phyloP scores from a whole-genome alignment of 2,797 vertebrate species.

The Ciconia nigra region DNA sequence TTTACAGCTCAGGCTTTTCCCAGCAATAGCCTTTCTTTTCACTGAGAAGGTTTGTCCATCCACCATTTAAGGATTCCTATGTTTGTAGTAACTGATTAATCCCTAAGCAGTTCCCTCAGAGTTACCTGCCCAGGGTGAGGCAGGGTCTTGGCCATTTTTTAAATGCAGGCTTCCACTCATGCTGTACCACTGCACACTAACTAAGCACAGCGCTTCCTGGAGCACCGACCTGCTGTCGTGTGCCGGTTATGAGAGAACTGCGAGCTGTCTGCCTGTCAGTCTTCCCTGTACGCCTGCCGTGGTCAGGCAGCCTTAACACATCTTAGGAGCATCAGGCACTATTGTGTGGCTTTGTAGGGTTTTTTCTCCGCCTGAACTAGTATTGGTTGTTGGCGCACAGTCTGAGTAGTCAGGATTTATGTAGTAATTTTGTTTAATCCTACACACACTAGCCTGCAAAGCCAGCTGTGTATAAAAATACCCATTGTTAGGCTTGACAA shows the following conservation, averaged over 20 bases:
- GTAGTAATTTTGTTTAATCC: not conserved
- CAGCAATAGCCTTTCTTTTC: not conserved
- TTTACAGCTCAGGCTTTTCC: not conserved
- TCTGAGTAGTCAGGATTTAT: not conserved
- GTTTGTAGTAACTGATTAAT: no score
- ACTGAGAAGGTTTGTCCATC: not conserved
- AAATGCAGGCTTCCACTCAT: rapidly evolving
- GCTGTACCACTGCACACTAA: rapidly evolving
- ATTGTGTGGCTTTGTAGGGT: rapidly evolving
- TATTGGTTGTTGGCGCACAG: not conserved
- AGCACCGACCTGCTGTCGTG: rapidly evolving
- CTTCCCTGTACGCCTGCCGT: rapidly evolving
- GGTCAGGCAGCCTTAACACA: not conserved
- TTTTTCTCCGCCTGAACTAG: no score
- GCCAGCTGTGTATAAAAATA: not conserved
- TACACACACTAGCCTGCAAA: rapidly evolving
- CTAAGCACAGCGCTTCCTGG: not conserved
- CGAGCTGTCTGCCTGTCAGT: not conserved
- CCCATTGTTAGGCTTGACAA: rapidly evolving
- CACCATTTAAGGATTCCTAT: not conserved
- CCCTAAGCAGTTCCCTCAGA: not conserved
- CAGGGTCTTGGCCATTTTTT: not conserved
- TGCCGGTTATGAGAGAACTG: not conserved
- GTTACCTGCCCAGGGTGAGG: rapidly evolving
- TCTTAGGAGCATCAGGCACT: not conserved